Conservation (phyloP, 2,888 invertebrate genomes). For the Pteria penguin region DNA sequence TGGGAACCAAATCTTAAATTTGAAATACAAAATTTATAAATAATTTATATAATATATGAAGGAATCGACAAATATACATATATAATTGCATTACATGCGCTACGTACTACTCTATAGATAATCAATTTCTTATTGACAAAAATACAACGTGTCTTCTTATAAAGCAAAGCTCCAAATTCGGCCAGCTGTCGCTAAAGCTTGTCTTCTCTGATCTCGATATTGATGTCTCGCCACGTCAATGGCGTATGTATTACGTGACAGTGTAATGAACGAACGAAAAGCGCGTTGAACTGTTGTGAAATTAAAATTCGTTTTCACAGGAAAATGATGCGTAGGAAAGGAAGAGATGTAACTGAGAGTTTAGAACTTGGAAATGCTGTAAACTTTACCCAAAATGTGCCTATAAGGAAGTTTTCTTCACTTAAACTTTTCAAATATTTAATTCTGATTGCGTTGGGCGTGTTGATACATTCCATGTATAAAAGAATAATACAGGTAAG, state of each 20-base stretch:
- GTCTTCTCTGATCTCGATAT: neutral
- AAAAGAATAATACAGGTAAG: slow-evolving; percentile 30
- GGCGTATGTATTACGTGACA: too few relatives aligned
- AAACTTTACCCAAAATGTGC: slow-evolving; percentile 20
- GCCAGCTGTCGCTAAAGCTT: neutral
- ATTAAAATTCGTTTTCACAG: too few relatives aligned
- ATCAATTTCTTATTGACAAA: too few relatives aligned
- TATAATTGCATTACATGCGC: too few relatives aligned
- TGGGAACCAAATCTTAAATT: too few relatives aligned
- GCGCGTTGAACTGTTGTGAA: too few relatives aligned
- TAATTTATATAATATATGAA: too few relatives aligned
- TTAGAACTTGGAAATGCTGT: slow-evolving; percentile 33
- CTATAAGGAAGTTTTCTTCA: slow-evolving; percentile 47
- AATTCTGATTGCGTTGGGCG: slow-evolving; percentile 40
- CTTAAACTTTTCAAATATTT: slow-evolving; percentile 49
- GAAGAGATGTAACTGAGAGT: slow-evolving; percentile 19
- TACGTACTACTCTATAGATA: too few relatives aligned
- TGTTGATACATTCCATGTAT: slow-evolving; percentile 34
- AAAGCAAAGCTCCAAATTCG: too few relatives aligned
- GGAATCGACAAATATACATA: too few relatives aligned
- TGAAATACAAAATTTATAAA: too few relatives aligned
- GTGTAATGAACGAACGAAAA: neutral
- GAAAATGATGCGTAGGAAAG: slow-evolving; percentile 7
- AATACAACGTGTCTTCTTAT: too few relatives aligned
- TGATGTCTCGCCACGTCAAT: neutral